Conservation (phyloP, 2,888 invertebrate genomes). For the Taphrorychus bicolor region DNA sequence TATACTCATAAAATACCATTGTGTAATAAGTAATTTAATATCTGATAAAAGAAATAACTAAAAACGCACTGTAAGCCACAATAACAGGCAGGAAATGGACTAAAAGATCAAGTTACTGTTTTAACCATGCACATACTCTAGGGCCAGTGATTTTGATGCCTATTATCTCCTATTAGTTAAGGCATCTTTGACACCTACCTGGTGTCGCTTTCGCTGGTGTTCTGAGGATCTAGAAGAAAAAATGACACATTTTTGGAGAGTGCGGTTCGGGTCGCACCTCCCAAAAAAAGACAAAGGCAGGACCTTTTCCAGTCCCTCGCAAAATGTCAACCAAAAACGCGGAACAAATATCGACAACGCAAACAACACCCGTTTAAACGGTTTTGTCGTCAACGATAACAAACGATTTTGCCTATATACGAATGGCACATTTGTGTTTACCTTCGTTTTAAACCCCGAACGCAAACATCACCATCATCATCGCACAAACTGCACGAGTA, state of each 20-base stretch:
- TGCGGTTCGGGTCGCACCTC: not conserved
- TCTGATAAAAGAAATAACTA: too few relatives aligned
- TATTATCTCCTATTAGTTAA: too few relatives aligned
- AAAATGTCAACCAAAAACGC: not conserved
- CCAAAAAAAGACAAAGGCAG: not conserved
- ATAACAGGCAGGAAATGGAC: too few relatives aligned
- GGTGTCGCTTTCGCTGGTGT: too few relatives aligned
- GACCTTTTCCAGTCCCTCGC: not conserved
- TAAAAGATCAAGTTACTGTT: too few relatives aligned
- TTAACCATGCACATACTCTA: too few relatives aligned
- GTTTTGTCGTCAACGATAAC: not conserved
- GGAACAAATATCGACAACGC: not conserved
- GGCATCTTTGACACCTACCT: too few relatives aligned
- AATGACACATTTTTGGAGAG: not conserved
- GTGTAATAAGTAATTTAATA: too few relatives aligned
- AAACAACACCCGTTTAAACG: not conserved
- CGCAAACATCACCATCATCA: not conserved
- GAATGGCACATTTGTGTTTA: slow-evolving; percentile 7
- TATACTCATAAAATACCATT: too few relatives aligned
- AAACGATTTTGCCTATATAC: not conserved
- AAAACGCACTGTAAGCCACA: too few relatives aligned
- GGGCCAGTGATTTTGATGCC: too few relatives aligned
- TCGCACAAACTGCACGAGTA: not conserved
- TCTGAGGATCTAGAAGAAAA: not conserved
- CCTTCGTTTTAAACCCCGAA: not conserved